Percentiles rank a stretch among this genome's conserved stretches.
Conservation (phyloP, 2,888 invertebrate species). For the Spodoptera littoralis region DNA sequence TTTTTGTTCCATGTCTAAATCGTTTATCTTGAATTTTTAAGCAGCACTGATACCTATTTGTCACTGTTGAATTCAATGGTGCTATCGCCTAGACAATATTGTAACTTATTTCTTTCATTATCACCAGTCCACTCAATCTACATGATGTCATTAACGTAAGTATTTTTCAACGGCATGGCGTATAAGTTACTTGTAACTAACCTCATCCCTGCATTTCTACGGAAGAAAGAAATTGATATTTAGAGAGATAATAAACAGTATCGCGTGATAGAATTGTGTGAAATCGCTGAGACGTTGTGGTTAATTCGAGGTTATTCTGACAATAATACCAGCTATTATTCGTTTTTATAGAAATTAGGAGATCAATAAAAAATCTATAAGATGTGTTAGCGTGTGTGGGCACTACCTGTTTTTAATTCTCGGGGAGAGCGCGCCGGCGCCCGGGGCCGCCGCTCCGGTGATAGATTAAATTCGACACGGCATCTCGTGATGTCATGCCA, state of each 20-base stretch:
- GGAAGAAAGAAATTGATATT: slow-evolving; percentile 25
- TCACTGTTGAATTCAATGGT: no score
- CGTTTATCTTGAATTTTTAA: no score
- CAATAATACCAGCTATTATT: slow-evolving; percentile 68
- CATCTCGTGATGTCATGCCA: slow-evolving; percentile 87
- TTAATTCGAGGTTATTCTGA: slow-evolving; percentile 69
- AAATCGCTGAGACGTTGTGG: slow-evolving; percentile 59
- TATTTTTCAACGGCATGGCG: no score
- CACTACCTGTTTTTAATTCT: slow-evolving; percentile 82
- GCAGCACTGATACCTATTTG: no score
- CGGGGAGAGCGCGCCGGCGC: slow-evolving; percentile 75
- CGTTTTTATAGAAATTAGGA: slow-evolving; percentile 71
- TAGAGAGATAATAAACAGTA: slow-evolving; percentile 39
- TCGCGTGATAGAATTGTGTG: slow-evolving; percentile 63
- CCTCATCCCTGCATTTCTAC: neutral
- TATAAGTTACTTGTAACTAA: no score
- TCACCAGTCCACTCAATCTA: no score
- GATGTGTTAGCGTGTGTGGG: slow-evolving; percentile 77
- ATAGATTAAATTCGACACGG: slow-evolving; percentile 89
- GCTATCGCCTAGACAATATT: no score
- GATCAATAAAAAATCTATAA: slow-evolving; percentile 62
- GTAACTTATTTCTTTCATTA: no score
- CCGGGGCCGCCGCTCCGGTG: slow-evolving; percentile 78
- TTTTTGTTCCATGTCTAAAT: no score
- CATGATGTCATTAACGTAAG: no score